These are phyloP conservation scores for Pseudomyrmex flavicornis DNA, from an alignment of 1,140 invertebrate genomes.

Conservation along the genomic window DNA sequence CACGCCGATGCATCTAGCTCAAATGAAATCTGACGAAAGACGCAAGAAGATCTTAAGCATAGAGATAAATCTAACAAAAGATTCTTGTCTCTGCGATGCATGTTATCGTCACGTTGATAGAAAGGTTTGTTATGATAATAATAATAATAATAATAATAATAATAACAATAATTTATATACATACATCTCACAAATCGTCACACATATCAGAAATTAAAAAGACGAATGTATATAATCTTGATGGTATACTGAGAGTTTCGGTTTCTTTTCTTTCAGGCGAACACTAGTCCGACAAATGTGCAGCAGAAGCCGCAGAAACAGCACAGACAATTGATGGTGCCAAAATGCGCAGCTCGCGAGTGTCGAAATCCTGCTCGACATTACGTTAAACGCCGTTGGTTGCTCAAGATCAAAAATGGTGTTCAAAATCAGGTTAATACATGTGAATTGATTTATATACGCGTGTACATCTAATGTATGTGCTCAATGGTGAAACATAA, in stretches of 20 bases:
- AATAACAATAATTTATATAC: no score
- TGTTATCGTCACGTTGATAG: slow-evolving; percentile 93
- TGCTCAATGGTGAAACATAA: background rate
- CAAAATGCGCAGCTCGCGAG: slow-evolving; percentile 80
- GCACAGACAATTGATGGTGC: slow-evolving; percentile 81
- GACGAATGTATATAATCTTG: slow-evolving; percentile 3
- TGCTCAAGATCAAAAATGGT: slow-evolving; percentile 89
- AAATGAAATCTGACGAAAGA: slow-evolving; percentile 91
- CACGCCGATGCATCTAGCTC: slow-evolving; percentile 93
- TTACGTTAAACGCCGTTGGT: slow-evolving; percentile 91
- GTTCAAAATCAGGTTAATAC: slow-evolving; percentile 89
- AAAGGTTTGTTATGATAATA: slow-evolving; percentile 85
- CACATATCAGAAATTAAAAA: background rate
- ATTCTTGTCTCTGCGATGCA: slow-evolving; percentile 93
- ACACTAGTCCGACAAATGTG: slow-evolving; percentile 82
- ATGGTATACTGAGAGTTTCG: background rate
- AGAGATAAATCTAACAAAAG: slow-evolving; percentile 91
- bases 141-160: background rate
- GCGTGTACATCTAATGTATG: slow-evolving; percentile 14
- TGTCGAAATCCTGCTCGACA: slow-evolving; percentile 89
- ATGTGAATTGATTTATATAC: slow-evolving; percentile 21
- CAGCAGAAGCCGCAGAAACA: slow-evolving; percentile 82
- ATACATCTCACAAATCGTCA: background rate
- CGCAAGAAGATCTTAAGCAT: slow-evolving; percentile 91
- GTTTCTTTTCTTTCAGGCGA: slow-evolving; percentile 74